Conservation (phyloP, 1,140 invertebrate genomes). For the Dysdera silvatica region DNA sequence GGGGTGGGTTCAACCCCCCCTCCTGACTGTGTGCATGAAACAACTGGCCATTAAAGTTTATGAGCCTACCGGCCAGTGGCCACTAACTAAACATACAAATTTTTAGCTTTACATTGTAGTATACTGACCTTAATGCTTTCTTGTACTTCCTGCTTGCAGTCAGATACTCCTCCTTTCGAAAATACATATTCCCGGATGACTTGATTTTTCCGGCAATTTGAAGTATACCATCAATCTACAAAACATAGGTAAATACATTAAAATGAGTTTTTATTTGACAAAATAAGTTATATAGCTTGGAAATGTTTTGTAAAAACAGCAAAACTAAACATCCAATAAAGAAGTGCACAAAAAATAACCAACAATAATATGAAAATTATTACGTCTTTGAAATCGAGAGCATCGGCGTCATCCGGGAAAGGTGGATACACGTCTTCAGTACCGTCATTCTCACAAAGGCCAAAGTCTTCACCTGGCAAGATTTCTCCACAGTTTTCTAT, state of each 20-base stretch:
- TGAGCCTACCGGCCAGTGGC: neutral
- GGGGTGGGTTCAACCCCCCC: too few relatives aligned
- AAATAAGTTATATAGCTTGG: neutral
- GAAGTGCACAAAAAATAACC: neutral
- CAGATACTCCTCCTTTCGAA: slow-evolving; percentile 52
- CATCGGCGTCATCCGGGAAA: slow-evolving; percentile 59
- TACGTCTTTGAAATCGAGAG: slow-evolving; percentile 32
- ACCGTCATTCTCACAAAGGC: slow-evolving; percentile 58
- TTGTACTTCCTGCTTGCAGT: slow-evolving; percentile 61
- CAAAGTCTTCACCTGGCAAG: slow-evolving; percentile 53
- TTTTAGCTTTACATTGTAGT: neutral
- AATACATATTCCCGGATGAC: slow-evolving; percentile 61
- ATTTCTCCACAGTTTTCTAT: slow-evolving; percentile 61
- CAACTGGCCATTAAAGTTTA: neutral
- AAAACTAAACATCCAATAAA: neutral
- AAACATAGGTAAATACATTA: neutral
- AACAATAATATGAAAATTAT: neutral
- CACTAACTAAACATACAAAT: neutral
- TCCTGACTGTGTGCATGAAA: neutral
- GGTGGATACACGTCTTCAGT: slow-evolving; percentile 60
- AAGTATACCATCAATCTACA: slow-evolving; percentile 46
- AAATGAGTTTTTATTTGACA: neutral
- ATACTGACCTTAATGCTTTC: slow-evolving; percentile 57
- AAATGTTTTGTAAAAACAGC: neutral
- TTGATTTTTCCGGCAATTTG: slow-evolving; percentile 55